These are phyloP conservation scores for Lysiphlebus fabarum DNA, from an alignment of 1,140 invertebrate species.

Conservation along the genomic window DNA sequence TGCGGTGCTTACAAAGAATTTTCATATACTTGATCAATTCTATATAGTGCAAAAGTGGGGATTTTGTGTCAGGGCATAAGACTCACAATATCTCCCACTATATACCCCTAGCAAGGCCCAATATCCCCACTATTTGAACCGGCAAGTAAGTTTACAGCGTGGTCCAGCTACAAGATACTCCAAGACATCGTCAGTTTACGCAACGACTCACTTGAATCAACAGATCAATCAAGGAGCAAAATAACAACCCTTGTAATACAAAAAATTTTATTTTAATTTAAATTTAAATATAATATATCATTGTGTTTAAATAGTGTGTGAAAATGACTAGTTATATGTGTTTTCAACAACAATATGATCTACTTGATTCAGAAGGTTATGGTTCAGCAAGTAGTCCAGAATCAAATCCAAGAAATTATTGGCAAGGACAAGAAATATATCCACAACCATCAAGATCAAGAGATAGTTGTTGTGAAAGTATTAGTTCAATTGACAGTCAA, in stretches of 20 bases:
- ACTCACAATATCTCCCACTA: slow-evolving; percentile 18
- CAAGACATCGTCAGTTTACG: slow-evolving; percentile 44
- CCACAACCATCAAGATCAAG: slow-evolving; percentile 46
- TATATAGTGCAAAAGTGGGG: slow-evolving; percentile 15
- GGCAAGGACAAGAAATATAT: slow-evolving; percentile 39
- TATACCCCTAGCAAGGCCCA: slow-evolving; percentile 12
- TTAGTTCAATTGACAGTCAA: slow-evolving; percentile 47
- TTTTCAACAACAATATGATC: slow-evolving; percentile 44
- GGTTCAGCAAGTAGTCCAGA: slow-evolving; percentile 50
- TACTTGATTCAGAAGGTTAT: slow-evolving; percentile 50
- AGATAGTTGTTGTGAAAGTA: slow-evolving; percentile 47
- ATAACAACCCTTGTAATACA: slow-evolving; percentile 10
- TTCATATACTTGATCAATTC: slow-evolving; percentile 37
- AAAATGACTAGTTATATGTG: slow-evolving; percentile 44
- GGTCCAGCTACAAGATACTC: slow-evolving; percentile 52
- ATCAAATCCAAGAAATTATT: slow-evolving; percentile 39
- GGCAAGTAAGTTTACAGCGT: slow-evolving; percentile 49
- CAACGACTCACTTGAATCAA: slow-evolving; percentile 46
- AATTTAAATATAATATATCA: no score
- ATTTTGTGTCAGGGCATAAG: slow-evolving; percentile 11
- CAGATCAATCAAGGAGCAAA: slow-evolving; percentile 30
- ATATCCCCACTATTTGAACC: slow-evolving; percentile 35
- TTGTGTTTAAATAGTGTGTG: no score
- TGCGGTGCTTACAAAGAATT: slow-evolving; percentile 47
- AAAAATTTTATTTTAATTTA: no score